Percentiles rank a stretch among this genome's conserved stretches.
Conservation (phyloP, 2,888 invertebrate genomes). For the Anodontia alba region DNA sequence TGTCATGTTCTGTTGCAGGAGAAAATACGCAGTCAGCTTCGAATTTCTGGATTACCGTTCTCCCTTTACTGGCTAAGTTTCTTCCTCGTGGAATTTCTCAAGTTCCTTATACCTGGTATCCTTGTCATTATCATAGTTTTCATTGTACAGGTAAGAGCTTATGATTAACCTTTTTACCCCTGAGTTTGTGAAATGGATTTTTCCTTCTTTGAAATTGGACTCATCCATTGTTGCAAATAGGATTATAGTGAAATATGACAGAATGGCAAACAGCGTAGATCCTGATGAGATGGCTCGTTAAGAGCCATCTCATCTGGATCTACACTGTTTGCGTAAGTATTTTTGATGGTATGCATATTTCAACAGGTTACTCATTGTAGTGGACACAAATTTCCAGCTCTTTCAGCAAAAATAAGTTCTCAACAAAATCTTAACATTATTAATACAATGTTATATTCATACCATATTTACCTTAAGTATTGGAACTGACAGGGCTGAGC, state of each 20-base stretch:
- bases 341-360: no score
- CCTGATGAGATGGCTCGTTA: neutral
- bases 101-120: conserved; percentile 68
- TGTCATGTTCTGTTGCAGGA: conserved; percentile 88
- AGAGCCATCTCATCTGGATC: neutral
- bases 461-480: no score
- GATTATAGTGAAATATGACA: no score
- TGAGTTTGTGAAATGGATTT: no score
- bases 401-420: no score
- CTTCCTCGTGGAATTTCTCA: conserved; percentile 68
- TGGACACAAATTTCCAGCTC: no score
- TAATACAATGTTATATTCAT: no score
- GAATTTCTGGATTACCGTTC: conserved; percentile 90
- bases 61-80: conserved; percentile 77
- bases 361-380: no score
- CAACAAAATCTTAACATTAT: no score
- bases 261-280: neutral
- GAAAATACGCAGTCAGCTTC: conserved; percentile 92
- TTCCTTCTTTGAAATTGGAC: no score
- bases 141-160: conserved; percentile 72
- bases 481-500: no score
- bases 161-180: neutral
- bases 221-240: no score
- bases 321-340: neutral
- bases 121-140: conserved; percentile 89